phyloP scores from a whole-genome alignment of 1,140 invertebrate genomes.

The Nasonia longicornis region DNA sequence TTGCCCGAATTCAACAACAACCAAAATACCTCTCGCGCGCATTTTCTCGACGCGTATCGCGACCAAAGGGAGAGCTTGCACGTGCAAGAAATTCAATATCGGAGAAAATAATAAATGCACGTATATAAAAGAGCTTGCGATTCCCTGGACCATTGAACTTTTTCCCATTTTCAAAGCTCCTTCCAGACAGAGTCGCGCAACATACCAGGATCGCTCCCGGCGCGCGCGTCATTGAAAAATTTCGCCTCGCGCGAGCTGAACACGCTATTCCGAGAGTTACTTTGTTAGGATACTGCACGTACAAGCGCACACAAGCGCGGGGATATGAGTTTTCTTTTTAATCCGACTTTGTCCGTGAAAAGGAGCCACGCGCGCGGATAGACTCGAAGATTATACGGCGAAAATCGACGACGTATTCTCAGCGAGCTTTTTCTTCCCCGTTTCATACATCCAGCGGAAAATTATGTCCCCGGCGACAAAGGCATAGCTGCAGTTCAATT shows the following conservation, averaged over 20 bases:
- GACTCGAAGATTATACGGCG: background rate
- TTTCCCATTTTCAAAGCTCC: background rate
- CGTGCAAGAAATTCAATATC: background rate
- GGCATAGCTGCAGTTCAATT: background rate
- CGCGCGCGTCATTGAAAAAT: slow-evolving; percentile 22
- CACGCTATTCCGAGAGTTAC: slow-evolving; percentile 16
- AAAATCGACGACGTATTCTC: background rate
- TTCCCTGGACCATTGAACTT: background rate
- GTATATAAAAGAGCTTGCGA: background rate
- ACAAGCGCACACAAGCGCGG: too few relatives aligned
- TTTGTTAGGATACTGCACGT: slow-evolving; percentile 1
- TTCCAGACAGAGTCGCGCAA: background rate
- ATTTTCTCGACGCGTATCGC: too few relatives aligned
- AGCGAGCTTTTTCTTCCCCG: background rate
- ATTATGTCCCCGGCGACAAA: background rate
- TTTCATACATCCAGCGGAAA: background rate
- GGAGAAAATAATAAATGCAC: background rate
- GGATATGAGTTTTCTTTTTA: slow-evolving; percentile 20
- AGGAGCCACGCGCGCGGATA: background rate
- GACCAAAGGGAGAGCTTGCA: too few relatives aligned
- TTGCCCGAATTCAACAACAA: too few relatives aligned
- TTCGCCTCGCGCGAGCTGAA: background rate
- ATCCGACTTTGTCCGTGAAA: background rate
- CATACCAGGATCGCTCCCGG: background rate
- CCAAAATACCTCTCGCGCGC: too few relatives aligned